Evolutionary conservation across 2,113 vertebrate species (phyloP).

Genomic region (Myocastor coypus): DNA sequence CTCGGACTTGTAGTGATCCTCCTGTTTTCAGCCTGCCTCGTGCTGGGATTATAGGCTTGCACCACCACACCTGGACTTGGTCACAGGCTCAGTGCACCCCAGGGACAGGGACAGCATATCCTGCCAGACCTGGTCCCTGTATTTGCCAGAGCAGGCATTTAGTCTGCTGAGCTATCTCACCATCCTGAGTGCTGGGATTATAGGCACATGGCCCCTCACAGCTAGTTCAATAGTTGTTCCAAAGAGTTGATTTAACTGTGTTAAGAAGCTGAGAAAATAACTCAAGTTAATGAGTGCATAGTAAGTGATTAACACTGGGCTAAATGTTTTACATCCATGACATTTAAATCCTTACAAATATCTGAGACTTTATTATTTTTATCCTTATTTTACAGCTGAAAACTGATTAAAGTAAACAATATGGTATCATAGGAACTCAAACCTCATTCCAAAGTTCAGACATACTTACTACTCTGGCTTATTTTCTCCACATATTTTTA

Average conservation of each 20-base stretch:
- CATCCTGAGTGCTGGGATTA: neutral
- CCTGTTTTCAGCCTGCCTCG: too few relatives aligned
- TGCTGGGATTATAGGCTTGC: too few relatives aligned
- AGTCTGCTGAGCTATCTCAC: too few relatives aligned
- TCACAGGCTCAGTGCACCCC: too few relatives aligned
- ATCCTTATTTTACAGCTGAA: slow-evolving; percentile 7
- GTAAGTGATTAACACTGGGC: neutral
- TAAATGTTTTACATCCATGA: neutral
- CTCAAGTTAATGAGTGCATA: neutral
- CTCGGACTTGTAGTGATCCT: too few relatives aligned
- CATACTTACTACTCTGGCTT: neutral
- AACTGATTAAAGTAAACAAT: neutral
- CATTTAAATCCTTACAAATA: slow-evolving; percentile 28
- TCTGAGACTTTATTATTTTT: neutral
- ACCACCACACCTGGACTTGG: too few relatives aligned
- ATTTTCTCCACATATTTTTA: slow-evolving; percentile 7
- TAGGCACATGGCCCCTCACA: neutral
- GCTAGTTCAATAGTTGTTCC: neutral
- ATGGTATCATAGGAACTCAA: slow-evolving; percentile 22
- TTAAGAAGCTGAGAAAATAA: neutral
- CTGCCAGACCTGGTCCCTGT: too few relatives aligned
- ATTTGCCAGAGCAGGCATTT: too few relatives aligned
- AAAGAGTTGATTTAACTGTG: neutral
- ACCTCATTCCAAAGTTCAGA: slow-evolving; percentile 8
- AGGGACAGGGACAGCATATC: too few relatives aligned